Evolutionary conservation across 2,797 vertebrate species (phyloP), one percentile per base, ranked within the genome.

Genomic region (Enteromius radiatus): DNA sequence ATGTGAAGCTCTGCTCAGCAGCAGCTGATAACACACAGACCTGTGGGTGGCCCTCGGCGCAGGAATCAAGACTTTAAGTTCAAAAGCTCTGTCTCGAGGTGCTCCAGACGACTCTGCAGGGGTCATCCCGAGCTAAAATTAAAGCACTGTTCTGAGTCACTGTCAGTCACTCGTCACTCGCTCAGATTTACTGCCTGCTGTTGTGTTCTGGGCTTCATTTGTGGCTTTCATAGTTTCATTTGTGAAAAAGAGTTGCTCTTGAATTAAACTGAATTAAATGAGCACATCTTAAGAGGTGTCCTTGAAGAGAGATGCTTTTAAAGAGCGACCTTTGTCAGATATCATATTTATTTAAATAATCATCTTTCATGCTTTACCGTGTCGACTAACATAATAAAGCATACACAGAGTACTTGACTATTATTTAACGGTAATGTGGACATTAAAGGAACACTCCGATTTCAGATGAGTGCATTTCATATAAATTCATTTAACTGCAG

Each of bases 11-110:
- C 68, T 77, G 49, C 54, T 59, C 56, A 65, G 64, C 47, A 64
- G 23, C 77, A 70, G 81, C 75, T 80, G 75, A 65, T 78, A 78
- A 77, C 63, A 76, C 65, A 76, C 65, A 84, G 64, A 77, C 38
- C 26, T 28, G 67, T 80, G 84, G 80, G 80, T 84, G 84, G 87
- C 77, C 83, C 49, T 31, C 74, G 45, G 77, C 52, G 75, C 74
- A 84, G 52, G 26, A 36, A 82, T 76, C 14, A 78, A 84, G 33
- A 38, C 73, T 79, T 67, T 77, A 52, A 17, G n/a, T 64, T 43
- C 15, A 52, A 64, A 56, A 23, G 33, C 10, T 80, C 56, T 14
- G 11, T 73, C 31, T 69, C 61, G 31, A 15, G 2, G 1, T 65
- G 80, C 74, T 84, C n/a, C 23, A 26, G 56, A 59, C 23, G 56